These are phyloP conservation scores for Iguana delicatissima DNA, from an alignment of 2,797 vertebrate genomes.

Conservation along the genomic window DNA sequence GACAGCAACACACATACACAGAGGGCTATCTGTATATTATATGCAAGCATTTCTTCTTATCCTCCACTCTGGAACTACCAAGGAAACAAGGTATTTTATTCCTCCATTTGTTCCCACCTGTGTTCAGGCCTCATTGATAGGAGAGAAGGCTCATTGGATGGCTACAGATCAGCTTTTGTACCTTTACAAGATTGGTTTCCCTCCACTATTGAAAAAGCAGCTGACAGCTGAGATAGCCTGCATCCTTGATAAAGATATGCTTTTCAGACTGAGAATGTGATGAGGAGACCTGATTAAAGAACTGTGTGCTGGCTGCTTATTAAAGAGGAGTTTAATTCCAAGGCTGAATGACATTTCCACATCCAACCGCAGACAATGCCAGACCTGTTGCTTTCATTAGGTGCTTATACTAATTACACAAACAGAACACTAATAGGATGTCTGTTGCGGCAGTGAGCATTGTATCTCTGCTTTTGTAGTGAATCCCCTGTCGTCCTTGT, in stretches of 20 bases:
- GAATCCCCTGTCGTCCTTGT: not conserved
- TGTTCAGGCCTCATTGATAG: not conserved
- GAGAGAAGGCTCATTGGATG: not conserved
- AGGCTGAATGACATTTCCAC: not conserved
- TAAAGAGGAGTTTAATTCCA: slow-evolving; percentile 10
- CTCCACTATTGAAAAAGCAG: not conserved
- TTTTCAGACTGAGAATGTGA: not conserved
- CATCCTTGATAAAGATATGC: not conserved
- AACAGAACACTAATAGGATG: not conserved
- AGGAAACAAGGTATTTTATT: not conserved
- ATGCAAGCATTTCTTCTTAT: not conserved
- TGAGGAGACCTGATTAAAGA: not conserved
- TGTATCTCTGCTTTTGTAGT: not conserved
- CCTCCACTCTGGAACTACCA: not conserved
- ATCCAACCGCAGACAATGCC: not conserved
- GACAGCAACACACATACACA: no score
- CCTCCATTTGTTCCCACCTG: not conserved
- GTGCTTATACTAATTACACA: not conserved
- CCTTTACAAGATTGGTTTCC: not conserved
- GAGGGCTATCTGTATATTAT: no score
- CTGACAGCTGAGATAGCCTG: not conserved
- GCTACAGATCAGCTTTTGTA: not conserved
- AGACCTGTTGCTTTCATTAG: slow-evolving; percentile 2
- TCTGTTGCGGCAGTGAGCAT: not conserved
- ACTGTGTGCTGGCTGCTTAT: not conserved